Evolutionary conservation across 2,113 vertebrate genomes (phyloP), one percentile per base, ranked within the genome.

Genomic region (Oryzias curvinotus): DNA sequence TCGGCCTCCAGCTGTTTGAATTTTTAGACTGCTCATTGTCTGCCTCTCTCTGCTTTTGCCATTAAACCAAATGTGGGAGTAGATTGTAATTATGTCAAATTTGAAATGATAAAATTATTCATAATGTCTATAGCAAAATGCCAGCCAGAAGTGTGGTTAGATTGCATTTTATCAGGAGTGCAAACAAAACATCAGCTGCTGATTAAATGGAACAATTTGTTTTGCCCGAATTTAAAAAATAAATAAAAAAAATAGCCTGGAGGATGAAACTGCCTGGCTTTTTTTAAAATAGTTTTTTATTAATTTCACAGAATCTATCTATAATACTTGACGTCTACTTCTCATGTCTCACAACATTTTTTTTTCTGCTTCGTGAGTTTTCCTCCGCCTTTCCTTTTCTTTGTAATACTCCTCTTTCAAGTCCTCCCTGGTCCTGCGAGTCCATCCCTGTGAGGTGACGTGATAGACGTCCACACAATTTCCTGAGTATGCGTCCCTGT

Each of bases 401-500:
- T 84, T 72, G 82, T 92, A 91, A 82, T 90, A 89, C 72, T 92
- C 91, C 72, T 88, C 90, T 60, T 88, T 90, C 28, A 91, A 55
- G 58, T 92, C 91, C 68, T 91, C 91, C 5, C 90, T 81, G 4
- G 45, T 66, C 63, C 87, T 86, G 3, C 89, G 89, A 46, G 84
- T 91, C 93, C 95, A 96, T 1, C 94, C 94, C 3, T 71, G 75
- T 56, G 91, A 86, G 41, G 85, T 90, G 53, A 96, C 71, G 0
- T 93, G 93, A 73, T 91, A 95, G 46, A 96, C 68, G 74, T 96
- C 95, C 0, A 95, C 93, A 0, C 78, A 89, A 68, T 95, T 95
- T 5, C 95, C 95, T 0, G 94, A 96, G 72, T 95, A 96, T 5
- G 94, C 94, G 0, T 96, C 95, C 1, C 94, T 90, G 73, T 87